Evolutionary conservation across 2,888 invertebrate species (phyloP), one percentile per base, ranked within the genome.

Genomic region (Pseudeuparius sepicola): DNA sequence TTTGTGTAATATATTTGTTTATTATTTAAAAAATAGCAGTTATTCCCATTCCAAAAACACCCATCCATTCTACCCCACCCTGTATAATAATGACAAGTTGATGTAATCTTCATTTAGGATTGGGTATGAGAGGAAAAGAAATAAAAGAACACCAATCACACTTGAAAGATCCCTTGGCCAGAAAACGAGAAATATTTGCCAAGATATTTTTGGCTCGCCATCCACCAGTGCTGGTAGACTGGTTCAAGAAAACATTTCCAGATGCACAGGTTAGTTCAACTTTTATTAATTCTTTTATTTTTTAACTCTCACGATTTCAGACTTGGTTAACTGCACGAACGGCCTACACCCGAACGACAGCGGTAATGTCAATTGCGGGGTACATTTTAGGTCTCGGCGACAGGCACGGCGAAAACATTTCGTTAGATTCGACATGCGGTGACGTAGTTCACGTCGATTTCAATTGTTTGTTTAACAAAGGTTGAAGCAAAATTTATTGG

Each of bases 381-480:
- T 92, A 88, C 54, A 82, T 92, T 49, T 71, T 94, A 35, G 75
- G 75, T 1, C 70, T 98, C 9, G 98, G 98, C 7, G 98, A 98
- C 65, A 74, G 98, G 9, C 90, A 96, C 55, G 92, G 93, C 14
- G 92, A 96, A 65, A 97, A 97, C 61, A 88, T 98, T 53, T 71
- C 92, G 4, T 74, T 97, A 47, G 96, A 98, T 64, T 79, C 87
- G 0, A 84, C 77, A 1, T 86, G 80, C 50, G 98, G 98, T 0
- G 93, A 97, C 57, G 77, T 83, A 0, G 85, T 98, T 1, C 98
- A 99, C 59, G 97, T 98, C 0, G 98, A 98, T 63, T 97, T 96
- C 61, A 97, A 94, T 63, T 93, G 94, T 55, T 67, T 99, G 10
- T 99, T 99, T 63, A 96, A 98, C 63, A 85, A 77, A 69, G 80